phyloP scores from a whole-genome alignment of 2,888 invertebrate genomes.

The Anticlea derivata region DNA sequence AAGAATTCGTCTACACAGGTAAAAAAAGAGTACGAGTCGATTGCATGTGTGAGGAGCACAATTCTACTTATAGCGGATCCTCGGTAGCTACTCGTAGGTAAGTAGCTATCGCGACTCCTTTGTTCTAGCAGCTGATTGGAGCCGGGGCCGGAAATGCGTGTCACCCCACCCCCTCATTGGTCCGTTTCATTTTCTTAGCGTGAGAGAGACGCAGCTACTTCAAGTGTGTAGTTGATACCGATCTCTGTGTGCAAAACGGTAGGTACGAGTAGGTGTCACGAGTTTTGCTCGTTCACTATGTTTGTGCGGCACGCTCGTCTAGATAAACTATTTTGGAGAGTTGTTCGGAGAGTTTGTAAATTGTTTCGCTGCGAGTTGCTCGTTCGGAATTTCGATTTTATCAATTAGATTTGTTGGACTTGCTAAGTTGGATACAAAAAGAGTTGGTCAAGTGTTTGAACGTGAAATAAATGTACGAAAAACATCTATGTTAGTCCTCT shows the following conservation, averaged over 20 bases:
- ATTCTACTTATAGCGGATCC: constrained; percentile 69
- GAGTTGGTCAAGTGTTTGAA: not conserved
- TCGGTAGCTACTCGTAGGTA: constrained; percentile 78
- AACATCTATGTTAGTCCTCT: not conserved
- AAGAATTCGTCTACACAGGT: constrained; percentile 68
- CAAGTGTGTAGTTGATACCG: constrained; percentile 77
- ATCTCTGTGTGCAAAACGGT: constrained; percentile 73
- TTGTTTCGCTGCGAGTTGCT: constrained; percentile 63
- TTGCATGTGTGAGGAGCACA: constrained; percentile 63
- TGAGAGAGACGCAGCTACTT: constrained; percentile 78
- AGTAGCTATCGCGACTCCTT: constrained; percentile 82
- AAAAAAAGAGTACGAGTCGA: constrained; percentile 66
- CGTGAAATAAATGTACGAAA: not conserved
- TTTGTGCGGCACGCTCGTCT: constrained; percentile 62
- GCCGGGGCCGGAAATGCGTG: constrained; percentile 83
- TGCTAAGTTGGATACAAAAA: constrained; percentile 17
- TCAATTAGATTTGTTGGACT: constrained; percentile 52
- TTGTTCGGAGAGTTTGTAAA: constrained; percentile 62
- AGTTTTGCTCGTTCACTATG: constrained; percentile 67
- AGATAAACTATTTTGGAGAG: constrained; percentile 76
- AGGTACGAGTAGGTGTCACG: constrained; percentile 71
- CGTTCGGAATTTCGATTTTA: constrained; percentile 63
- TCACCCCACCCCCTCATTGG: constrained; percentile 84
- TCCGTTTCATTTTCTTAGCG: constrained; percentile 84
- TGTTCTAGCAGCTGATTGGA: constrained; percentile 85